These are phyloP conservation scores for Apomyelois bistriatella DNA, from an alignment of 2,888 invertebrate species.

Conservation along the genomic window DNA sequence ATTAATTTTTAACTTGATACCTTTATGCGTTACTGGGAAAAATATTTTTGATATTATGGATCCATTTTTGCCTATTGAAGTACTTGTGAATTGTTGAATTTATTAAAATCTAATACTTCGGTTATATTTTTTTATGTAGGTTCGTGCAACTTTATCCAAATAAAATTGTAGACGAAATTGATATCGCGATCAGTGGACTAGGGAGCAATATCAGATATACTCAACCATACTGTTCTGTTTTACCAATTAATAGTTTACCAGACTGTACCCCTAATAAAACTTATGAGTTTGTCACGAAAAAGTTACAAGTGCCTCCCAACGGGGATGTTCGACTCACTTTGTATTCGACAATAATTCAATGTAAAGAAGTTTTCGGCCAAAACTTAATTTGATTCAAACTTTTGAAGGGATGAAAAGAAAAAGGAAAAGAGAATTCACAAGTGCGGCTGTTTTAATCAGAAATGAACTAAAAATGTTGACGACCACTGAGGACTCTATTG, in stretches of 20 bases:
- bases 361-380: conserved; percentile 10
- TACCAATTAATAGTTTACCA: background rate
- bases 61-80: too few species aligned
- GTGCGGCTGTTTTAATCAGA: background rate
- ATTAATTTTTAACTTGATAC: too few species aligned
- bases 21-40: too few species aligned
- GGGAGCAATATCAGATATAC: too few species aligned
- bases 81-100: too few species aligned
- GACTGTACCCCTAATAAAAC: conserved; percentile 1
- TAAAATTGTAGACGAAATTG: too few species aligned
- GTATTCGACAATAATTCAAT: conserved; percentile 13
- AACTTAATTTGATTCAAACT: conserved; percentile 12
- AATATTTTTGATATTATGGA: too few species aligned
- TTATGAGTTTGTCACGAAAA: conserved; percentile 8
- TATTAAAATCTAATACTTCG: too few species aligned
- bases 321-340: conserved; percentile 1
- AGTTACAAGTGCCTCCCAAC: conserved; percentile 7
- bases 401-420: conserved; percentile 7
- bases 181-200: too few species aligned
- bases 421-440: background rate
- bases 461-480: background rate
- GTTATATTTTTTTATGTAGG: too few species aligned
- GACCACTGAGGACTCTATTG: background rate
- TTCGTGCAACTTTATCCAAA: too few species aligned
- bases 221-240: too few species aligned